Evolutionary conservation across 2,797 vertebrate genomes (phyloP), one percentile per base, ranked within the genome.

Genomic region (Lerista edwardsae): DNA sequence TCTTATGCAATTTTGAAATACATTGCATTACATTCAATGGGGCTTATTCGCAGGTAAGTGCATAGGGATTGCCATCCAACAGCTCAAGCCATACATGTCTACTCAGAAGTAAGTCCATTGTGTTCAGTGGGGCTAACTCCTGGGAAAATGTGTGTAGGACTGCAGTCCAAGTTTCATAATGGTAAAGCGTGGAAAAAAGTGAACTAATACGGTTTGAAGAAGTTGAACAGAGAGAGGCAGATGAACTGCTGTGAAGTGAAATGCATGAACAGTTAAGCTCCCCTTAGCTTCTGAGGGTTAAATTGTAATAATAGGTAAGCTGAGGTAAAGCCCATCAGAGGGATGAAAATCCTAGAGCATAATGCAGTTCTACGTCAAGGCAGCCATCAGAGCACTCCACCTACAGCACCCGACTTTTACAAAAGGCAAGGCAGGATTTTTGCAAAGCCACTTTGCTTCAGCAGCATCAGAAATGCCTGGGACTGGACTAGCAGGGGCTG

Each of bases 381-480:
- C 67, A 86, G 6, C 0, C 39, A 83, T 76, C 78, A 82, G 87
- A 59, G 77, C 62, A 74, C 14, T 44, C 12, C 14, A 3, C 3
- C 44, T 77, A 44, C 6, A 83, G 62, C 84, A 79, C 14, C 51
- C 8, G 74, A 55, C 6, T 74, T 57, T 83, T 9, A 67, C 67
- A 5, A 0, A 84, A 86, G 12, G n/a, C 9, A 83, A 77, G 6
- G 1, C 14, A 55, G 2, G 0, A 0, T 51, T 69, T 68, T 15
- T 1, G 34, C 31, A 81, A 57, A 87, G n/a, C 0, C 0, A 36
- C 34, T 61, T 68, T 75, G 64, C 67, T 41, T 15, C 21, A 74
- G 4, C 1, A 86, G 31, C 11, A 55, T 51, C 10, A 3, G 51
- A 75, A 69, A 6, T 78, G 84, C 79, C 59, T 61, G 19, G 23